Base-by-base conservation (phyloP, 2,797 vertebrate species). In the Lindbergichthys nudifrons region DNA sequence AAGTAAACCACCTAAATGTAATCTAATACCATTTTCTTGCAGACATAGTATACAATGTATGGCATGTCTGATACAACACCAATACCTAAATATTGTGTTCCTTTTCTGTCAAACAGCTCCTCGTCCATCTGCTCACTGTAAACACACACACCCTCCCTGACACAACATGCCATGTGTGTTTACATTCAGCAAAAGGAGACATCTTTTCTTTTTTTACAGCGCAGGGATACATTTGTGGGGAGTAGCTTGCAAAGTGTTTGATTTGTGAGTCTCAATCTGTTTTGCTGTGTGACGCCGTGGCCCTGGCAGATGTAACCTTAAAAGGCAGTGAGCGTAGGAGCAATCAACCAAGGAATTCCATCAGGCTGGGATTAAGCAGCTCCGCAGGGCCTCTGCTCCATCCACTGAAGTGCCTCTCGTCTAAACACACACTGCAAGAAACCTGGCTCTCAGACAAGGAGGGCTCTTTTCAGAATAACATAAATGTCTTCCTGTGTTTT, bases 301-400 rank as follows among this genome's bases (percentile, higher is more conserved):
- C 87, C 87, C 82, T 82, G 90, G 92, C 88, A 95, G 91, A 94
- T 89, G 88, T 91, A 92, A 89, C 95, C 94, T 94, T 95, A 95
- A 95, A 96, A 95, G 95, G 95, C 87, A 96, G 90, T 86, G 90
- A 89, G 90, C 53, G 72, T 90, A 87, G 89, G 82, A 92, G 93
- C 92, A 92, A 93, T 92, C 92, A 94, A 92, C 83, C 91, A 88
- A 92, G 84, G 88, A 91, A 94, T 94, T 93, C 89, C 90, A 91
- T 85, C 89, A 85, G 86, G 81, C 87, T 41, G 62, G 89, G 89
- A 92, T 93, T 93, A 92, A 92, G 89, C 85, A 88, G 79, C 85
- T 88, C 69, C 18, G 10, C 80, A 79, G 88, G 88, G 72, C 80
- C 62, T 32, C 66, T 19, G 52, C 73, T 81, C 75, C 69, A 68